Conservation (phyloP, 2,797 vertebrate genomes). For the Peromyscus aztecus region DNA sequence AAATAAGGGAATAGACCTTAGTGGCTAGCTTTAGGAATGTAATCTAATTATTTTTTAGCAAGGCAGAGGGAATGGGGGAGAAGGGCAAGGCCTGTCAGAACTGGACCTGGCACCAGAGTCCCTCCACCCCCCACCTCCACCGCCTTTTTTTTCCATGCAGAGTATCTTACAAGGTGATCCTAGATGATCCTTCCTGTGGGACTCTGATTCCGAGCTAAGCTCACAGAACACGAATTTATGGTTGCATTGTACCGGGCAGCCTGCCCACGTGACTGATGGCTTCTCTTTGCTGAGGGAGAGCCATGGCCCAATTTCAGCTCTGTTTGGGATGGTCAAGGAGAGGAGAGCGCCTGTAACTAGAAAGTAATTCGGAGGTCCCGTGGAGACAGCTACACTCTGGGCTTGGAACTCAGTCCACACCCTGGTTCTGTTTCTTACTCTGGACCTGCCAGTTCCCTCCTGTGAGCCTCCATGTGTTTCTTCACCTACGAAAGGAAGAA, state of each 20-base stretch:
- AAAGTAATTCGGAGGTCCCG: not conserved
- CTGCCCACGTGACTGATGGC: not conserved
- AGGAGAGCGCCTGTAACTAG: not conserved
- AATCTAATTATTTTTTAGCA: not conserved
- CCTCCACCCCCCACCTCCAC: not conserved
- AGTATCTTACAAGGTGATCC: not conserved
- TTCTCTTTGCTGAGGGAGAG: not conserved
- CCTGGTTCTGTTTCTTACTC: not conserved
- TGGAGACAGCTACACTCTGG: not conserved
- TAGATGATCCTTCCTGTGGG: not conserved
- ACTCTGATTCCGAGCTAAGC: not conserved
- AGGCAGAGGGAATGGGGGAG: not conserved
- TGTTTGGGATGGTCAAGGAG: not conserved
- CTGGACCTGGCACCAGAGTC: not conserved
- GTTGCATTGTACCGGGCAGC: no score
- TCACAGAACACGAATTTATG: not conserved
- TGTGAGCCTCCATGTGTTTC: not conserved
- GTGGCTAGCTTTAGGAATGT: not conserved
- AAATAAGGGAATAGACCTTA: not conserved
- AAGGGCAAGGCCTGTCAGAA: not conserved
- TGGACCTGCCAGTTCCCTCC: not conserved
- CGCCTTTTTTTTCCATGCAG: accelerated
- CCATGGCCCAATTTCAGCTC: not conserved
- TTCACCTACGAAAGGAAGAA: not conserved
- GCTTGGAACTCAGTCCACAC: not conserved